Evolutionary conservation across 2,888 invertebrate genomes (phyloP).

Genomic region (Azorinus chamasolen): DNA sequence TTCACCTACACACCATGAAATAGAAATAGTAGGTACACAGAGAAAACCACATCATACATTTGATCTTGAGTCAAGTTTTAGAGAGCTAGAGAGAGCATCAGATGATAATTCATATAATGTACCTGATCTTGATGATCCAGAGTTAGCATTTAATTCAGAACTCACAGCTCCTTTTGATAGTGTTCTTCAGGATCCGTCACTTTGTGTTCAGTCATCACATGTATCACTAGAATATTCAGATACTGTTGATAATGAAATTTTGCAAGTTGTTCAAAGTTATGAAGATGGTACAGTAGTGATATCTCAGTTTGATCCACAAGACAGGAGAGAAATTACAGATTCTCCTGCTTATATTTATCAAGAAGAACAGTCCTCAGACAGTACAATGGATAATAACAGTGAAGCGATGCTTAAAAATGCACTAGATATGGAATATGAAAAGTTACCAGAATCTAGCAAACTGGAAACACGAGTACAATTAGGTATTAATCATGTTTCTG

Average conservation of each 20-base stretch:
- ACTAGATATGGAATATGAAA: slow-evolving; percentile 62
- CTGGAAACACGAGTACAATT: slow-evolving; percentile 38
- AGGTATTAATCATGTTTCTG: slow-evolving; percentile 19
- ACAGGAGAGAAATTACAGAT: slow-evolving; percentile 26
- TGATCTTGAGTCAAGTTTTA: slow-evolving; percentile 36
- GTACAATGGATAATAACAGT: slow-evolving; percentile 60
- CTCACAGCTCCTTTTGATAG: slow-evolving; percentile 59
- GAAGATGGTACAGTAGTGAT: slow-evolving; percentile 40
- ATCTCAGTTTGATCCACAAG: slow-evolving; percentile 43
- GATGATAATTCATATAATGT: slow-evolving; percentile 23
- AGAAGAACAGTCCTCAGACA: not conserved
- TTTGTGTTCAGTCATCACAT: slow-evolving; percentile 28
- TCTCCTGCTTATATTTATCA: not conserved
- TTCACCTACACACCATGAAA: slow-evolving; percentile 36
- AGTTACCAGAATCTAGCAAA: slow-evolving; percentile 43
- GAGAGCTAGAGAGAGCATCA: slow-evolving; percentile 33
- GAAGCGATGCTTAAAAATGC: slow-evolving; percentile 63
- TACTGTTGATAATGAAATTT: slow-evolving; percentile 29
- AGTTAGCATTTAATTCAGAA: slow-evolving; percentile 54
- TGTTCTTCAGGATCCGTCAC: slow-evolving; percentile 51
- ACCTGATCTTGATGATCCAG: slow-evolving; percentile 26
- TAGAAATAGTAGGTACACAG: slow-evolving; percentile 3
- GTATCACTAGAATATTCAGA: slow-evolving; percentile 19
- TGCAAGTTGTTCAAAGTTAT: slow-evolving; percentile 44
- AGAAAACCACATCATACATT: slow-evolving; percentile 10